These are phyloP conservation scores for Sminthurinus aureus DNA, from an alignment of 2,888 invertebrate species.

Conservation along the genomic window DNA sequence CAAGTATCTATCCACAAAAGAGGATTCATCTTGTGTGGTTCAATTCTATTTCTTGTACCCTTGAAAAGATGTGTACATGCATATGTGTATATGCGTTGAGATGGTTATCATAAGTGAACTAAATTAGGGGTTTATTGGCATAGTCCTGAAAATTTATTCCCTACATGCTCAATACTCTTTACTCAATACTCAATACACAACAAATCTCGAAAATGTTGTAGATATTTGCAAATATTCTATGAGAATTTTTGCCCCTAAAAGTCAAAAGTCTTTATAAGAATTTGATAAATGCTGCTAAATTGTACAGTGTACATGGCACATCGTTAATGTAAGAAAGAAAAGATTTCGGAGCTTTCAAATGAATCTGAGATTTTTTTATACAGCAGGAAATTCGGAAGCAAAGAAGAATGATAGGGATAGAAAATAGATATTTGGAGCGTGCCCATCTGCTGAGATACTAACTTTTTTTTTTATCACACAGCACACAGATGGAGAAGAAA, in stretches of 20 bases:
- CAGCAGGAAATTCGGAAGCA: not conserved
- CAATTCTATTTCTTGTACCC: not conserved
- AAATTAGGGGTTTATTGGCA: not conserved
- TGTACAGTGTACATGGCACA: no score
- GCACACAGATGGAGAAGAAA: not conserved
- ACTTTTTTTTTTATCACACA: not conserved
- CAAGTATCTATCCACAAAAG: not conserved
- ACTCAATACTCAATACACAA: no score
- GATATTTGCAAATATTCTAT: no score
- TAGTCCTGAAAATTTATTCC: no score
- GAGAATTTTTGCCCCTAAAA: no score
- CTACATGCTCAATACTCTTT: no score
- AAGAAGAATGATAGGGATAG: not conserved
- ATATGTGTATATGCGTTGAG: no score
- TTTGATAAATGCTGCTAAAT: no score
- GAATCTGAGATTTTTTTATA: not conserved
- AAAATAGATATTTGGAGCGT: not conserved
- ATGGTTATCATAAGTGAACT: not conserved
- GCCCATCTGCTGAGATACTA: not conserved
- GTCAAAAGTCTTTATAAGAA: no score
- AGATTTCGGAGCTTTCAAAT: not conserved
- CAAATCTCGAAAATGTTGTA: no score
- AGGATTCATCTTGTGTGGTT: conserved; percentile 17
- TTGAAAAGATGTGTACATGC: not conserved
- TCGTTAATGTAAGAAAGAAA: no score